Conservation (phyloP, 2,113 vertebrate species). For the Brachypodius melanocephalos region DNA sequence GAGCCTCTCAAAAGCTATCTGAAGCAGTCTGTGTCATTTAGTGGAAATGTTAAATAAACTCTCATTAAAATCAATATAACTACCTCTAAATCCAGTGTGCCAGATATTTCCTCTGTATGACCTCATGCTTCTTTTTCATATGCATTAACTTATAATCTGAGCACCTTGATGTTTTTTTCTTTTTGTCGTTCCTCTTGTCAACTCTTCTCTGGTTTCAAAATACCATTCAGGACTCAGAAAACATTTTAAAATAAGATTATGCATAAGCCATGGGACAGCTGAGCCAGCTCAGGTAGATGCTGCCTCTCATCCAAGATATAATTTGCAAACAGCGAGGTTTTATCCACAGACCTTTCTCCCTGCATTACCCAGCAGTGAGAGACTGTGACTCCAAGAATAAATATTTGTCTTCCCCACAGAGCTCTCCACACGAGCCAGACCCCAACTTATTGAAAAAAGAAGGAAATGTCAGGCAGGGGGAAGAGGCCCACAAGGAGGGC, state of each 20-base stretch:
- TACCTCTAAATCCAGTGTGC: neutral
- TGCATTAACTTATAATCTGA: neutral
- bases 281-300: neutral
- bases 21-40: neutral
- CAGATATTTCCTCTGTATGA: neutral
- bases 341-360: neutral
- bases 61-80: neutral
- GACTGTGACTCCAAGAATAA: neutral
- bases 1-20: neutral
- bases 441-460: neutral
- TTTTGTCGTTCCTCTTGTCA: neutral
- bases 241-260: neutral
- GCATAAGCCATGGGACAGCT: neutral
- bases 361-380: neutral
- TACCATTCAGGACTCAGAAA: neutral
- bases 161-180: neutral
- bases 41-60: neutral
- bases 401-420: neutral
- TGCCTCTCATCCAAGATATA: neutral
- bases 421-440: neutral
- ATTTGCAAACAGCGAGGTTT: neutral
- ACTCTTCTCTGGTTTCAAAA: neutral
- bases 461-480: neutral
- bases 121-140: neutral
- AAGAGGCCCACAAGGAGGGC: slow-evolving; percentile 1